Evolutionary conservation across 2,888 invertebrate species (phyloP), one percentile per base, ranked within the genome.

Genomic region (Leptinotarsa peninsularis): DNA sequence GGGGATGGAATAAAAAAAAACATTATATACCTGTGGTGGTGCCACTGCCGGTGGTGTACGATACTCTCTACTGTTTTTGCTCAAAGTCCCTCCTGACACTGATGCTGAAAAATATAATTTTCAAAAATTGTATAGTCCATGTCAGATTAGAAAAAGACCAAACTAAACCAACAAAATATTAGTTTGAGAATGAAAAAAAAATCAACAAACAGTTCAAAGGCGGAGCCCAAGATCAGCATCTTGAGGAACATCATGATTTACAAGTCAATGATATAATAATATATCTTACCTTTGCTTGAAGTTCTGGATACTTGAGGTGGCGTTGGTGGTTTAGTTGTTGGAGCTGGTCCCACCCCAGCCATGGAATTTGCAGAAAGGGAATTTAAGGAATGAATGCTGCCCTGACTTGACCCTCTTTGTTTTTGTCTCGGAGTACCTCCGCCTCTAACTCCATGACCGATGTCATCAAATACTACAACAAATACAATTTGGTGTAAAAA

Each of bases 41-140:
- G 98, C 97, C 43, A 98, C 98, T 4, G 96, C 97, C 1, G 98
- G 98, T n/a, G 97, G 97, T 15, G 98, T 97, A 81, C 98, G 92
- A 88, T 97, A 97, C 86, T 97, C 97, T 58, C 95, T 91, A 78
- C 90, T 90, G 52, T 93, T 93, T 87, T 95, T 95, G 50, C 94
- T 94, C 88, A 91, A 85, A 1, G 93, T 93, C 56, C 92, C 92
- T 79, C 83, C 83, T 68, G 83, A 82, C 21, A 84, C 83, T 67
- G 83, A 83, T 50, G 83, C 83, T 84, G 66, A 49, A 78, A n/a
- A 81, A 81, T 21, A 83, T 10, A 33, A 63, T 13, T 58, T 21
- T 82, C 58, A 15, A 70, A 56, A 66, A 43, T 10, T 43, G 10
- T 10, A 43, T 0, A 43, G 43, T 0, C 3, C 0, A 43, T 43